Evolutionary conservation across 2,797 vertebrate genomes (phyloP).

Genomic region (Chelon auratus): DNA sequence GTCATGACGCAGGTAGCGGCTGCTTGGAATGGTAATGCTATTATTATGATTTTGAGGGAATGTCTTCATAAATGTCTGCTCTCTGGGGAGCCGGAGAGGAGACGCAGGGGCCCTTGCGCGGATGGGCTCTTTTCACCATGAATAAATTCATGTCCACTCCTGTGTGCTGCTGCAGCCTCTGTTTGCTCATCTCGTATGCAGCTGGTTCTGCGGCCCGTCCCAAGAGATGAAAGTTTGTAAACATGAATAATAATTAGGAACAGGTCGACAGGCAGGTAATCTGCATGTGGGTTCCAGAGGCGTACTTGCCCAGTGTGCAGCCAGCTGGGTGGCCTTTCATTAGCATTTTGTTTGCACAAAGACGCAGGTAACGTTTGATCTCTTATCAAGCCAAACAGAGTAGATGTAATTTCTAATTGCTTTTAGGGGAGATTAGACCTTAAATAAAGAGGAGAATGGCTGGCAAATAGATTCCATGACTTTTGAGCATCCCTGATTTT

Average conservation of each 20-base stretch:
- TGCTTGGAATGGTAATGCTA: constrained; percentile 79
- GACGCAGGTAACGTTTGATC: constrained; percentile 73
- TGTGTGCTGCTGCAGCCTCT: constrained; percentile 63
- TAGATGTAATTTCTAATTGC: constrained; percentile 74
- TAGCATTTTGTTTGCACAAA: constrained; percentile 78
- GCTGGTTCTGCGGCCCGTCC: constrained; percentile 72
- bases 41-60: constrained; percentile 81
- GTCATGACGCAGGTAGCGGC: constrained; percentile 72
- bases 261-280: constrained; percentile 85
- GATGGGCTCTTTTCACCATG: constrained; percentile 76
- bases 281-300: constrained; percentile 78
- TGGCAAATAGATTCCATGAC: constrained; percentile 55
- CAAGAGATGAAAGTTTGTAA: constrained; percentile 87
- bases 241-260: constrained; percentile 89
- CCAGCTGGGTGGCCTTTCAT: constrained; percentile 67
- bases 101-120: constrained; percentile 49
- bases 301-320: constrained; percentile 53
- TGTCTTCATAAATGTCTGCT: constrained; percentile 87
- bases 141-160: constrained; percentile 86
- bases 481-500: constrained; percentile 44
- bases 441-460: constrained; percentile 41
- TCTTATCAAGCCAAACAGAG: constrained; percentile 72
- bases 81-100: constrained; percentile 68
- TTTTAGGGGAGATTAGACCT: constrained; percentile 73
- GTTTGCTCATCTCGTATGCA: constrained; percentile 83